Evolutionary conservation across 53 echinoderm and acorn worm species (phyloP), one percentile per base, ranked within the genome.

Genomic region (Echinarachnius parma): DNA sequence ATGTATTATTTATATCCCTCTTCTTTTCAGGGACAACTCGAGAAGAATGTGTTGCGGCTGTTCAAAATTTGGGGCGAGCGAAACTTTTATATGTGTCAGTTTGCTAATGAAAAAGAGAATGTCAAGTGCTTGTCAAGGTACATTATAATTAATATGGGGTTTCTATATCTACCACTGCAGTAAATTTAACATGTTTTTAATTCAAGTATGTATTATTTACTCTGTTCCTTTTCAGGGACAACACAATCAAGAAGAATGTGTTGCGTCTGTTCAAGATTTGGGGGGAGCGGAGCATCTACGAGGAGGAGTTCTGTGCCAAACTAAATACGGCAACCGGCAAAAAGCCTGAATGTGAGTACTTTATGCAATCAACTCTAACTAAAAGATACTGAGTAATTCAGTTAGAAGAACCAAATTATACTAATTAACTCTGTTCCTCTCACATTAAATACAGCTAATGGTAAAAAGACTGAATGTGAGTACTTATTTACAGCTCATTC

Each of bases 1-100:
- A n/a, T 35, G 31, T 72, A 7, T 33, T 18, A 10, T 10, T 54
- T 24, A n/a, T n/a, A n/a, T n/a, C 7, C n/a, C 16, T 8, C 5
- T 7, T 5, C 16, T 27, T 7, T 56, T 20, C 54, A 55, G 54
- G 29, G 58, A 96, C 18, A 87, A 90, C 34, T 96, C 48, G 70
- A 88, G 36, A 87, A 87, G 79, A 91, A 66, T 63, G 87, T 96
- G 25, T 48, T 84, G 31, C 75, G 96, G 34, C 87, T 96, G 11
- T 87, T 91, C 78, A 96, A 81, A 26, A 96, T 96, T 64, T 96
- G 96, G 96, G 88, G 78, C 45, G 88, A 91, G 46, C 75, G 96
- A 48, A 82, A 66, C 27, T 60, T 91, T 16, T 91, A 87, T 77
- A 80, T 82, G 3, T 58, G 42, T 59, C 91, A 96, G 16, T 84